Evolutionary conservation across 1,140 invertebrate genomes (phyloP), one percentile per base, ranked within the genome.

Genomic region (Harlomillsia oculata): DNA sequence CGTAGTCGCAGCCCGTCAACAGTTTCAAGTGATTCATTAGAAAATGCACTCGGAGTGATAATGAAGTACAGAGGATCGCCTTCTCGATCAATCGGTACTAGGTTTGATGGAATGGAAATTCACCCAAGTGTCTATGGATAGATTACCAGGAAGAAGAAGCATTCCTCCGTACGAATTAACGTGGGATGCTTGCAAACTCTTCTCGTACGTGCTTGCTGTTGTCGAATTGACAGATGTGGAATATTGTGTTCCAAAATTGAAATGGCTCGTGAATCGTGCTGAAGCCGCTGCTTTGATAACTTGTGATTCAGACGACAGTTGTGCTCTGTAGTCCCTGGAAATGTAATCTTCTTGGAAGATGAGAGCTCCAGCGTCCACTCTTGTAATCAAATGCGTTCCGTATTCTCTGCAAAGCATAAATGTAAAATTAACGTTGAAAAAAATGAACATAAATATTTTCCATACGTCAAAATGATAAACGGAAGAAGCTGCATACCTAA

Each of bases 311-410:
- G 14, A 9, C 0, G 5, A 5, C 5, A 13, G 28, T 8, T 4
- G 23, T 2, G 34, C n/a, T 9, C 9, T 11, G 18, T 16, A 46
- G 5, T 26, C 8, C 2, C 28, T 16, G 11, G 21, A 26, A 1
- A 45, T 25, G 29, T 34, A 55, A 37, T 55, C 53, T 25, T 55
- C 53, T 46, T 55, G 30, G 8, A 11, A 11, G 1, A 55, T 6
- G 13, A 55, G 9, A 18, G 29, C 53, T 4, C 53, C 53, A 14
- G 32, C 20, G 20, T 55, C 53, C 2, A 55, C 25, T 44, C 4
- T 20, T 14, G 40, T 36, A 3, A 46, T 34, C 2, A 26, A 1
- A 45, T 55, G 53, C 5, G 53, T 55, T 28, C 53, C 53, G 21
- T 55, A 45, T 2, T 45, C 26, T n/a, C n/a, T n/a, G n/a, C n/a